Base-by-base conservation (phyloP, 30 jellyfish, hydroid and myxozoan genomes). In the Cassiopea andromeda region DNA sequence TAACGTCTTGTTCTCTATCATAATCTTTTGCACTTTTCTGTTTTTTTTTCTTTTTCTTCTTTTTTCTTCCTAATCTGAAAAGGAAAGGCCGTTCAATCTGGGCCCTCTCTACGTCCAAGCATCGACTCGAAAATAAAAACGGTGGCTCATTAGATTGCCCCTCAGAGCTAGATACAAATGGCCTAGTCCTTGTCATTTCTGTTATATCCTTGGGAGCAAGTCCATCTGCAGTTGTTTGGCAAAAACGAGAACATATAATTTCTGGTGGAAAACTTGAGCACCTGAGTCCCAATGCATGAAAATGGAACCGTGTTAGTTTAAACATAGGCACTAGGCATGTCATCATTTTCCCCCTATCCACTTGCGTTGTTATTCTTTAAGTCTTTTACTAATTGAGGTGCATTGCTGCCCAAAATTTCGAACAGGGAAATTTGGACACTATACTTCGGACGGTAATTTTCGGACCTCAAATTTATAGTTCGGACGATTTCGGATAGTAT, bases 1-100 rank as follows among this genome's bases (percentile, higher is more conserved):
- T n/a, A 19, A 15, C 5, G 13, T 48, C 82, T 7, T 44, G 46
- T n/a, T n/a, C 44, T 48, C 16, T 64, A 15, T 81, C 81, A 2
- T 18, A 45, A 7, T 16, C 90, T 81, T 16, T 18, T 12, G 57
- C 73, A 10, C 48, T 50, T 77, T 12, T 60, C 74, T 77, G 90
- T 57, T 81, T 81, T 19, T 48, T 75, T 61, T 76, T 77, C 61
- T 76, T 73, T 80, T 66, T 66, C 44, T 86, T 86, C 85, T 79
- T 77, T 57, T 75, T 68, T 66, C 44, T 75, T 46, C 57, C 79
- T 17, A 50, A 7, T n/a, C 78, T 38, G 61, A 8, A 86, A 1
- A 86, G 44, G 45, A 75, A 86, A 44, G 93, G 93, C 10, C 60
- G 70, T 60, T 86, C 93, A 75, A 77, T 12, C 17, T 59, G 38